Evolutionary conservation across 2,888 invertebrate species (phyloP).

Genomic region (Subacronicta megacephala): DNA sequence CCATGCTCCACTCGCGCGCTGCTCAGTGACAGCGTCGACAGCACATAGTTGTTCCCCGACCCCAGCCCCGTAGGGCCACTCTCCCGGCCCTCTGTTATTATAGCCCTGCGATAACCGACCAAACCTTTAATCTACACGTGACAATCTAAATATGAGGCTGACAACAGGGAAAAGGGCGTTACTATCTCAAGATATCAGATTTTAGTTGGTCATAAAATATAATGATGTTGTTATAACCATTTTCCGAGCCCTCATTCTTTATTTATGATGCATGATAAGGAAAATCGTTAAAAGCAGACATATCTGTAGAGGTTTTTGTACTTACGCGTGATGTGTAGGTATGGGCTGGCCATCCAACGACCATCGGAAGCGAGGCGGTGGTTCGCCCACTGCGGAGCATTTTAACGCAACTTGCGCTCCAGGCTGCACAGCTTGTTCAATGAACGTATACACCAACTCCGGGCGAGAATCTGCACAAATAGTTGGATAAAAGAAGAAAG

Average conservation of each 20-base stretch:
- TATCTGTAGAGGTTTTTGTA: not conserved
- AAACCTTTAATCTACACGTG: constrained; percentile 24
- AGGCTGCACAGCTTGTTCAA: constrained; percentile 93
- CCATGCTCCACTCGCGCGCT: constrained; percentile 95
- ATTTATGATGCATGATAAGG: constrained; percentile 17
- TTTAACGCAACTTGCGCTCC: constrained; percentile 94
- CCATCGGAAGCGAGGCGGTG: constrained; percentile 91
- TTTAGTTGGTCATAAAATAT: constrained; percentile 40
- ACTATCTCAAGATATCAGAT: constrained; percentile 19
- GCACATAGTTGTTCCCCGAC: constrained; percentile 91
- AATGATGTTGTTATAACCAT: constrained; percentile 27
- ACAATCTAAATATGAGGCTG: constrained; percentile 17
- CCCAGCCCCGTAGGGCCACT: constrained; percentile 77
- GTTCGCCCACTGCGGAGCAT: constrained; percentile 96
- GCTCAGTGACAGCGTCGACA: constrained; percentile 94
- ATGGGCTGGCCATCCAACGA: constrained; percentile 81
- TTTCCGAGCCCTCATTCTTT: constrained; percentile 8
- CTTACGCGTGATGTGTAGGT: constrained; percentile 85
- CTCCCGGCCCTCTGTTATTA: constrained; percentile 82
- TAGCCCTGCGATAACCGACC: constrained; percentile 68
- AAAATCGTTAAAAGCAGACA: not conserved
- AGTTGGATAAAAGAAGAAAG: constrained; percentile 44
- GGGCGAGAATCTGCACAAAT: constrained; percentile 92
- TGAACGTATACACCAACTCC: constrained; percentile 95
- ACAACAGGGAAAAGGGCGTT: constrained; percentile 11